phyloP scores from a whole-genome alignment of 1,140 invertebrate species.

The Drosophila murphyi region DNA sequence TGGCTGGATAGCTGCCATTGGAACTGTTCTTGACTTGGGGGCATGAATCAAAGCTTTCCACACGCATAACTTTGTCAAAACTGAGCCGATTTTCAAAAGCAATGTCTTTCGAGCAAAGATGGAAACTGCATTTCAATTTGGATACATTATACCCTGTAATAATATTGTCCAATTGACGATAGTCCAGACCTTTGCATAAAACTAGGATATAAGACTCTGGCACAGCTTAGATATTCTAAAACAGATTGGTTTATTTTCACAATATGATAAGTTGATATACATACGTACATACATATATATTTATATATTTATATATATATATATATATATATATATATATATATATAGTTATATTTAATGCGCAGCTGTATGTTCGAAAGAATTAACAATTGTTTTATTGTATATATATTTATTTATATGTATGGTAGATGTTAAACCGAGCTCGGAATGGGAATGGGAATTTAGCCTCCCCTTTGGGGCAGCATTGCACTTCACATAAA shows the following conservation, averaged over 20 bases:
- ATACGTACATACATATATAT: not conserved
- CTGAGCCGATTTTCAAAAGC: no score
- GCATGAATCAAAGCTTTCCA: no score
- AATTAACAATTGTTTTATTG: slow-evolving; percentile 28
- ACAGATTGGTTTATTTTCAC: slow-evolving; percentile 31
- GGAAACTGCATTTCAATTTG: no score
- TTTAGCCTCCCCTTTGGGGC: not conserved
- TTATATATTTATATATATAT: no score
- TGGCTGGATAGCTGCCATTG: no score
- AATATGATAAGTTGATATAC: slow-evolving; percentile 12
- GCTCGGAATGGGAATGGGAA: slow-evolving; percentile 27
- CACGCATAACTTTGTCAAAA: no score
- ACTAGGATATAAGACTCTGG: not conserved
- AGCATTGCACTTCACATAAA: slow-evolving; percentile 15
- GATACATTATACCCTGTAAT: no score
- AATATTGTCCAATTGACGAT: no score
- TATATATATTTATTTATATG: slow-evolving; percentile 10
- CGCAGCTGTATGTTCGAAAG: slow-evolving; percentile 26
- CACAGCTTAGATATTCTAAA: not conserved
- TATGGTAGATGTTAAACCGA: slow-evolving; percentile 9
- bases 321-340: slow-evolving; percentile 21
- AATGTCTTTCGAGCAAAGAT: no score
- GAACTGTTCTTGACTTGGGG: no score
- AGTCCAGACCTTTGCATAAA: no score
- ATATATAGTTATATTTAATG: slow-evolving; percentile 36